phyloP scores from a whole-genome alignment of 2,888 invertebrate species.

The Fragum whitleyi region DNA sequence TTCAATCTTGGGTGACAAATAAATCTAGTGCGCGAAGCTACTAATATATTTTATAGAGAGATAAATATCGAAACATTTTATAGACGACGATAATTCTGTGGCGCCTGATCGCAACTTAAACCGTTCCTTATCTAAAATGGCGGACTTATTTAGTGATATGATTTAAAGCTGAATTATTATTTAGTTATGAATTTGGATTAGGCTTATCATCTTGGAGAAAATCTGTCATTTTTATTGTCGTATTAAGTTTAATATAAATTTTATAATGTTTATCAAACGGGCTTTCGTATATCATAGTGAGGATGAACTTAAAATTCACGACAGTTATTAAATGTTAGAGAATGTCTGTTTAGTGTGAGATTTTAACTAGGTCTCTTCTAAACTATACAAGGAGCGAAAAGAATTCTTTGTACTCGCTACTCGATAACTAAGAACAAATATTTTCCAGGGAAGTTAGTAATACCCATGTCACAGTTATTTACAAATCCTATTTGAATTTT shows the following conservation, averaged over 20 bases:
- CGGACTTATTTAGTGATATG: conserved; percentile 14
- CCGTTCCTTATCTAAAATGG: conserved; percentile 22
- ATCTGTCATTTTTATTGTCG: conserved; percentile 29
- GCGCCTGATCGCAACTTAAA: conserved; percentile 20
- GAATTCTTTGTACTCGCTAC: not conserved
- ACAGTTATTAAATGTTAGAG: not conserved
- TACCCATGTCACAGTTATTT: no score
- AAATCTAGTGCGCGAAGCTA: conserved; percentile 10
- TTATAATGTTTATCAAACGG: conserved; percentile 24
- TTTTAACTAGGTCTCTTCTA: not conserved
- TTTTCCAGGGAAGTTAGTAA: no score
- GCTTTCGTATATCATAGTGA: conserved; percentile 10
- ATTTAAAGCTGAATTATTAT: conserved; percentile 13
- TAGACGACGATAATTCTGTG: conserved; percentile 26
- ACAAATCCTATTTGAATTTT: no score
- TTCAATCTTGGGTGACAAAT: conserved; percentile 16
- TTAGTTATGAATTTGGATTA: conserved; percentile 30
- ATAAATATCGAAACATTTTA: conserved; percentile 27
- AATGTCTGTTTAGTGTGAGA: not conserved
- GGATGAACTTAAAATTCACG: not conserved
- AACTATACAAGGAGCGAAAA: not conserved
- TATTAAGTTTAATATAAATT: conserved; percentile 30
- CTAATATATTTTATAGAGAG: conserved; percentile 29
- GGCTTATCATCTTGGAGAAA: conserved; percentile 13
- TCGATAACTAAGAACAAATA: no score